Base-by-base conservation (phyloP, 1,140 invertebrate species). In the Magallana ariakensis region DNA sequence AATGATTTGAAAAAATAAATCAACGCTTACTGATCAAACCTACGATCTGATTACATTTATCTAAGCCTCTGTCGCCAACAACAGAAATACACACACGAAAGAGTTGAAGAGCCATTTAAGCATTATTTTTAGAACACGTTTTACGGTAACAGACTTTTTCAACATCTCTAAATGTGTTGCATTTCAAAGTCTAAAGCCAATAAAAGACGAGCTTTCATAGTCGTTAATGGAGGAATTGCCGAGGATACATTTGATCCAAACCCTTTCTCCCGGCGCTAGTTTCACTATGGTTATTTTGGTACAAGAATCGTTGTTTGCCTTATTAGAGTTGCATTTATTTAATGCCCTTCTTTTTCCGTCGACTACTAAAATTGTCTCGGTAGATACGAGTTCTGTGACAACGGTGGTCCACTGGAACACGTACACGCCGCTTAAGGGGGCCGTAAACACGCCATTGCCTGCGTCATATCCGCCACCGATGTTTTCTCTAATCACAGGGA, bases 401-500 rank as follows among this genome's bases (percentile, higher is more conserved):
- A 70, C 62, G 7, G 19, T 70, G 19, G n/a, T 19, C 62, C 62
- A 70, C 6, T 22, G n/a, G 10, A 70, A 70, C 19, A 70, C 19
- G 26, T 26, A 70, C n/a, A 70, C 22, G 62, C 62, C 62, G 26
- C 62, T 70, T 70, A n/a, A n/a, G 62, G 62, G 62, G 11, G 62
- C 19, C n/a, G 62, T 70, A 22, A 70, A 70, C 7, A 70, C 62
- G 11, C 62, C 62, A 22, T n/a, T 22, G 19, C 19, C 5, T 70
- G 62, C 19, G 19, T 70, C 19, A 26, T 70, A 70, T 70, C 62
- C 62, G 8, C 26, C 10, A 22, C 19, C 19, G 11, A 22, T 70
- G 62, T 70, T 70, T 70, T 70, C 62, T 22, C 19, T 22, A 11
- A 70, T 11, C 11, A 22, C 7, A 11, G 62, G 4, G 62, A 70